Evolutionary conservation across 2,888 invertebrate genomes (phyloP).

Genomic region (Tiliacea aurago): DNA sequence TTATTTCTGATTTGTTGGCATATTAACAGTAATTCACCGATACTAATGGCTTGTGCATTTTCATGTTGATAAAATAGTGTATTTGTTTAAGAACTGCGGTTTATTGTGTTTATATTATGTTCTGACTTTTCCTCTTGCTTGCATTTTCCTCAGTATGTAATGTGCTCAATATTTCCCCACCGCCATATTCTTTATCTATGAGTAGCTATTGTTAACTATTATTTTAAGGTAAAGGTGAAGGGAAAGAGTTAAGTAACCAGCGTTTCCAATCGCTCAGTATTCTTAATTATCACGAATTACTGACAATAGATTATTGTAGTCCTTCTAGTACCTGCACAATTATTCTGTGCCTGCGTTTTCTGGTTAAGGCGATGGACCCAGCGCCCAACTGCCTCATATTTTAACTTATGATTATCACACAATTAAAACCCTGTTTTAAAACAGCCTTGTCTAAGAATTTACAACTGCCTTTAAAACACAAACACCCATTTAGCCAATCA

Average conservation of each 20-base stretch:
- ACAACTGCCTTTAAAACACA: neutral
- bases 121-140: neutral
- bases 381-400: no score
- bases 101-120: neutral
- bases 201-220: no score
- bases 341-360: neutral
- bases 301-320: neutral
- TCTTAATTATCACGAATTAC: no score
- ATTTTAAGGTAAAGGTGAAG: no score
- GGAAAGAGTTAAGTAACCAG: no score
- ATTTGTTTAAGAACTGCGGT: neutral
- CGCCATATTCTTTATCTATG: neutral
- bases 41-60: constrained; percentile 38
- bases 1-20: constrained; percentile 64
- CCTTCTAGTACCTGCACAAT: neutral
- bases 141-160: neutral
- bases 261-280: no score
- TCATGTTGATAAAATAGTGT: constrained; percentile 27
- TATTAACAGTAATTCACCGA: constrained; percentile 52
- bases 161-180: neutral
- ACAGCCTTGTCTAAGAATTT: neutral
- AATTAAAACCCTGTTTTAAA: neutral
- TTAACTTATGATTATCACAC: neutral
- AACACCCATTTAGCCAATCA: constrained; percentile 14
- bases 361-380: neutral